These are phyloP conservation scores for Temnothorax nylanderi DNA, from an alignment of 1,140 invertebrate species.

Conservation along the genomic window DNA sequence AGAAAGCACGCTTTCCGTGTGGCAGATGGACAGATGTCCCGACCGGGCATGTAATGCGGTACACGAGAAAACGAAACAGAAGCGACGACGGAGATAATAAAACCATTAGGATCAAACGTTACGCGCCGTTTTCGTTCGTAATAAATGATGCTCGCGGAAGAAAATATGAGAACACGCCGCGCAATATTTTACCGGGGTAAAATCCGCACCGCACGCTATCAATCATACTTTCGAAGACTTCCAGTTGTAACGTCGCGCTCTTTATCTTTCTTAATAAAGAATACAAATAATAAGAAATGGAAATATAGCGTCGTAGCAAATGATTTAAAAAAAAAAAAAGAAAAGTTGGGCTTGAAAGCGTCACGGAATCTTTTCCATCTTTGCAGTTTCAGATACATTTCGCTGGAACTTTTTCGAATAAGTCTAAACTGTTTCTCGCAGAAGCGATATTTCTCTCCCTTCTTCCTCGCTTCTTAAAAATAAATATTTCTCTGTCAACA, in stretches of 20 bases:
- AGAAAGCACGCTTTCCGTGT: slow-evolving; percentile 53
- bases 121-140: slow-evolving; percentile 54
- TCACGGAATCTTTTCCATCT: background rate
- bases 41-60: slow-evolving; percentile 46
- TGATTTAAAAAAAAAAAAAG: slow-evolving; percentile 34
- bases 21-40: slow-evolving; percentile 46
- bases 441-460: slow-evolving; percentile 19
- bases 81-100: slow-evolving; percentile 48
- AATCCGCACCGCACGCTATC: slow-evolving; percentile 34
- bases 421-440: background rate
- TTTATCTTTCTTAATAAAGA: slow-evolving; percentile 40
- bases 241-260: slow-evolving; percentile 32
- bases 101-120: slow-evolving; percentile 60
- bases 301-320: slow-evolving; percentile 6
- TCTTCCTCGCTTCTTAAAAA: slow-evolving; percentile 13
- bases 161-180: slow-evolving; percentile 44
- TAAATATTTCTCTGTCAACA: slow-evolving; percentile 9
- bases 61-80: slow-evolving; percentile 52
- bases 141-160: slow-evolving; percentile 43
- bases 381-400: slow-evolving; percentile 2
- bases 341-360: background rate
- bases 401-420: slow-evolving; percentile 14
- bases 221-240: slow-evolving; percentile 53
- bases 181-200: slow-evolving; percentile 44
- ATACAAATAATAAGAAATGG: slow-evolving; percentile 44